Evolutionary conservation across 2,888 invertebrate genomes (phyloP), one percentile per base, ranked within the genome.

Genomic region (Limnephilus auricula): DNA sequence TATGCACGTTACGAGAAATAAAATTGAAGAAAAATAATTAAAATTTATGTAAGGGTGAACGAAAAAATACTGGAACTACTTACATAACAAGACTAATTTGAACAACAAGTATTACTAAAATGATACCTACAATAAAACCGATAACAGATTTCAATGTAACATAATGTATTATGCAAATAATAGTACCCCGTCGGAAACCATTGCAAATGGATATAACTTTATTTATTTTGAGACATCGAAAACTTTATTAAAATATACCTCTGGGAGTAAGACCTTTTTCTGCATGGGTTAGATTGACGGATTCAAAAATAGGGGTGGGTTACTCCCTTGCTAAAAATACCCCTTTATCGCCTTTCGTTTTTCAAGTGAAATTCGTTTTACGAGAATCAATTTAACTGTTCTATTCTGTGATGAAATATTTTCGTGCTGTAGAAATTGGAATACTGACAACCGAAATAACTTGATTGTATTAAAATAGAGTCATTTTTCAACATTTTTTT

Each of bases 131-230:
- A 4, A 65, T 25, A 65, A 65, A n/a, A 25, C 9, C 5, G 25
- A 9, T 2, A n/a, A 25, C 6, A 65, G 9, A 65, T 25, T 65
- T n/a, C 2, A 65, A 65, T 65, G 1, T 18, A 50, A 50, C 18
- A 50, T 18, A 50, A 50, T 50, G 15, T 45, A 45, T 45, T 45
- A 15, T 45, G 50, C 18, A 50, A 50, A 65, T 65, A 65, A 65
- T n/a, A 9, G 65, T 89, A 92, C 89, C 86, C 89, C 45, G 89
- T 50, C 2, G 18, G n/a, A 40, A 83, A 25, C 65, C 65, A 32
- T 34, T 25, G 84, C 83, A 9, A 34, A 34, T 40, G 31, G 37
- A 34, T 80, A 80, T 80, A 31, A 80, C 13, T 80, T 80, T 80
- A 80, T 80, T 80, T 32, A 80, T 80, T 5, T 80, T 80, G 30